Base-by-base conservation (phyloP, 2,113 vertebrate species). In the Dendropsophus ebraccatus region DNA sequence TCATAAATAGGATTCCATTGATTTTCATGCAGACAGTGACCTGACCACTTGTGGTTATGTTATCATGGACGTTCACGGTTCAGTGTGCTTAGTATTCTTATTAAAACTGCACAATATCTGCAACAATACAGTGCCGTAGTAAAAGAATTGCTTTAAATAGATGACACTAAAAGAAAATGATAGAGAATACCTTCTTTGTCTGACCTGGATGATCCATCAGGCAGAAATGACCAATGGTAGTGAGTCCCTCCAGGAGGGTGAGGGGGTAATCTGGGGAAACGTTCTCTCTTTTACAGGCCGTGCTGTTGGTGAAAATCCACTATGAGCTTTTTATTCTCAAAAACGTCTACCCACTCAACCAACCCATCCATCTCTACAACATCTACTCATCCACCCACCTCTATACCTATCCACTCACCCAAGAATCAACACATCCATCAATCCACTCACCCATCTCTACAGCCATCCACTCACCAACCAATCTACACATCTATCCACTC, bases 241-340 rank as follows among this genome's bases (percentile, higher is more conserved):
- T 99, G 75, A 99, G 94, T 13, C 98, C 98, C 93, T 99, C 98
- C 72, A 99, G 87, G 25, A 99, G 95, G 28, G 97, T 99, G 37
- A 99, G 92, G 19, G 96, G 96, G 82, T 99, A 99, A 91, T 99
- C 98, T 25, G 98, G 98, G 0, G 98, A 94, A 83, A 99, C 95
- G 87, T 98, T 98, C 91, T 99, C 97, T 88, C 91, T 96, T 92
- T 93, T 96, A 32, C 92, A 91, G 89, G 92, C 93, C 10, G 91
- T 81, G 87, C 96, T 97, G 89, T 84, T 70, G 8, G 11, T 28
- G 10, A 32, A 74, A 74, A 49, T 49, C 17, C 19, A 45, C 21
- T 0, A 13, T 74, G 4, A 74, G 72, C 14, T 74, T 49, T 28
- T 47, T 10, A 32, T 67, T 32, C 60, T 65, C 60, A 28, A 35